Base-by-base conservation (phyloP, 2,113 vertebrate genomes). In the mouse (Mus musculus) region DNA sequence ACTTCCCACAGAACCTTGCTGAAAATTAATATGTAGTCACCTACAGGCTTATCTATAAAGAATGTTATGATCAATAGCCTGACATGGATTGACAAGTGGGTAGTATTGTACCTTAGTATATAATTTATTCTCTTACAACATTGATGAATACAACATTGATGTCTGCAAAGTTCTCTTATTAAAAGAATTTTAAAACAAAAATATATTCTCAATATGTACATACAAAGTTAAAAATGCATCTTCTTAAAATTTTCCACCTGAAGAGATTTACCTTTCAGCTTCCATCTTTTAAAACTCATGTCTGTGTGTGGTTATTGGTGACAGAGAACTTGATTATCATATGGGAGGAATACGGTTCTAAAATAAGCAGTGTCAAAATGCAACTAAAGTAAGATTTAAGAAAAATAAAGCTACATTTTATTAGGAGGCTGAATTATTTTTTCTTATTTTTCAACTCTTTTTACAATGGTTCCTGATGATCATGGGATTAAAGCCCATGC, bases 371-470 rank as follows among this genome's bases (percentile, higher is more conserved):
- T 39, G 8, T 13, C 56, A 90, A 90, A 78, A 46, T 33, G 46
- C 30, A 88, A 24, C 42, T 49, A 54, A 71, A 16, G 42, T 28
- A 28, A 59, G 42, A n/a, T 10, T n/a, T 4, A 91, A 88, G 42
- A 26, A 61, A 96, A 96, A 30, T 16, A 87, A 85, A 95, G 61
- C 52, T 82, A 59, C 12, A 61, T 61, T 61, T 61, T 82, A 61
- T 61, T 19, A 81, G 2, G 56, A 71, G 39, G 75, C 13, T 36
- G 3, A 10, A 49, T 49, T 30, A 3, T 78, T 92, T 89, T 94
- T 4, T 63, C 88, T 42, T 73, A 75, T 84, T 46, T 82, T 42
- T 88, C 59, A 85, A 30, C 13, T 42, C 33, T 59, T 59, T 59
- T 24, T 59, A 81, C 20, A 59, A n/a, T 3, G n/a, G 36, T 28